Evolutionary conservation across 1,140 invertebrate genomes (phyloP), one percentile per base, ranked within the genome.

Genomic region (Zaprionus lachaisei): DNA sequence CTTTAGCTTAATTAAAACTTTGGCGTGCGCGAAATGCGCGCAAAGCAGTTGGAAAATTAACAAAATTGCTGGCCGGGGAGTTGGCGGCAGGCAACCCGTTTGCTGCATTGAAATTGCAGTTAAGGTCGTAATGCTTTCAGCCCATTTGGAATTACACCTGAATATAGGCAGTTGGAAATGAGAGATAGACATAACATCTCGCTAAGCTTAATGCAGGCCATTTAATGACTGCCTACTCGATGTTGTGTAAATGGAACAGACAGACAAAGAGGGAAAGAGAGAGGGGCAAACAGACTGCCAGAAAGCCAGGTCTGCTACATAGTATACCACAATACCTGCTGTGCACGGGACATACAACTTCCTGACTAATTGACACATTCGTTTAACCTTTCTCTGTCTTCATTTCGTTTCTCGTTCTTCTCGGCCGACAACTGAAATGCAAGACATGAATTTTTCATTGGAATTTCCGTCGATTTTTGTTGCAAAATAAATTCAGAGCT

Each of bases 11-110:
- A 87, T 87, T 87, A 87, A 89, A 87, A 87, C 80, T 87, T 81
- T 80, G 56, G 68, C 68, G 55, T 64, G 81, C 76, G 84, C 69
- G 66, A 83, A 83, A 86, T 80, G 83, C 49, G 58, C 47, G 67
- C 77, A 81, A 86, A 87, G 73, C 83, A 77, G 83, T 87, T 72
- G 83, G 83, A 86, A 86, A 86, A 86, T 87, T 85, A 87, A 83
- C 77, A 68, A 86, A 87, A 87, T 86, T 83, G 79, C 69, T 38
- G 63, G 47, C 38, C 17, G 54, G 65, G 64, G 38, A 60, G 47
- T n/a, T 58, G 31, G 56, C 57, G n/a, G 37, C 22, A 44, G 80
- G 65, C 56, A 34, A 14, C 34, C 7, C 22, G 22, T 34, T 56
- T 37, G 38, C 67, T 31, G 55, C 28, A 73, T 73, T 84, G 65